Percentiles rank a stretch among this genome's conserved stretches.
These are phyloP conservation scores for Heliconius hewitsoni DNA, from an alignment of 1,140 invertebrate species.

Conservation along the genomic window DNA sequence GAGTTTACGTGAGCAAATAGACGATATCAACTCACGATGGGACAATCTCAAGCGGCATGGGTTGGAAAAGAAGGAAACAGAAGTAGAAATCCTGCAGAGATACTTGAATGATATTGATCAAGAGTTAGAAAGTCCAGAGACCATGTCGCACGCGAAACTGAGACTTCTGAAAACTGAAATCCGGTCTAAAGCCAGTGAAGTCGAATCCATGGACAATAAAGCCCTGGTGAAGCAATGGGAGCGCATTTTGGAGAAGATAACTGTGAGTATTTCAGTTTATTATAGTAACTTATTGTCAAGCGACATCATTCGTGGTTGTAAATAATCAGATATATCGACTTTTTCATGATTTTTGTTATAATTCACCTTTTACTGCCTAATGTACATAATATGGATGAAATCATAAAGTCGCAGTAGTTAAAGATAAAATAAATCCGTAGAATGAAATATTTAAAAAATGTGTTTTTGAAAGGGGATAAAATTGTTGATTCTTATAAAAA, in stretches of 20 bases:
- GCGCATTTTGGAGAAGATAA: conserved; percentile 59
- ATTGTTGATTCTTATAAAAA: no score
- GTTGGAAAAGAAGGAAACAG: conserved; percentile 38
- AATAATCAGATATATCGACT: neutral
- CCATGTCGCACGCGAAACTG: conserved; percentile 51
- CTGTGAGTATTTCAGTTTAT: conserved; percentile 50
- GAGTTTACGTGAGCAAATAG: conserved; percentile 83
- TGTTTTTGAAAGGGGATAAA: neutral
- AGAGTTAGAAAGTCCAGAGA: conserved; percentile 48
- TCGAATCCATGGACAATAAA: conserved; percentile 47
- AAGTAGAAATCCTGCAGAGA: conserved; percentile 43
- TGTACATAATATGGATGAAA: no score
- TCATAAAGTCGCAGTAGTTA: no score
- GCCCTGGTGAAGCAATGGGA: conserved; percentile 52
- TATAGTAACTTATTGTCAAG: neutral
- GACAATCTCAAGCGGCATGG: conserved; percentile 58
- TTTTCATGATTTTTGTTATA: neutral
- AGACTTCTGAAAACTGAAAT: conserved; percentile 48
- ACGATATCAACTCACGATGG: conserved; percentile 67
- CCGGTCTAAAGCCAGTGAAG: conserved; percentile 47
- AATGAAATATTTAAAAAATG: no score
- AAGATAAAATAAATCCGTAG: no score
- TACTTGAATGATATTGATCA: conserved; percentile 54
- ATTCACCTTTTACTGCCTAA: no score
- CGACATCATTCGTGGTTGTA: conserved; percentile 5